Percentiles rank a stretch among this genome's conserved stretches.
phyloP scores from a whole-genome alignment of 1,140 invertebrate species.

The Drosophila burlai region DNA sequence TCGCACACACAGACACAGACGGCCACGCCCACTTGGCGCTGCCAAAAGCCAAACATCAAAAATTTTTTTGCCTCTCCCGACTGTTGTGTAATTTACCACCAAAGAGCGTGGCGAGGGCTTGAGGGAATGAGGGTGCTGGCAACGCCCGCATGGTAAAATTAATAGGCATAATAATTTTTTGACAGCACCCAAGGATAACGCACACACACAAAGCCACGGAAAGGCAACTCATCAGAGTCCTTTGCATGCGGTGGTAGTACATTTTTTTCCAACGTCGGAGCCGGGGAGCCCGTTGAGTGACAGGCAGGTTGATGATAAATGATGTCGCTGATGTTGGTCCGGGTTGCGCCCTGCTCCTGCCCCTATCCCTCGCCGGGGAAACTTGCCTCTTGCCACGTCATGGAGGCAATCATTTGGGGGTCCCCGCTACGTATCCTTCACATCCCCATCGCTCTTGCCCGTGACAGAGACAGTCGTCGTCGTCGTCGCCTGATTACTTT shows the following conservation, averaged over 20 bases:
- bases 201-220: constrained; percentile 46
- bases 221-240: constrained; percentile 73
- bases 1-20: constrained; percentile 19
- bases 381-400: constrained; percentile 69
- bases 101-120: constrained; percentile 19
- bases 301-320: constrained; percentile 85
- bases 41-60: constrained; percentile 82
- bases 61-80: constrained; percentile 68
- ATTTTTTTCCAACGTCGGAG: constrained; percentile 21
- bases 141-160: constrained; percentile 81
- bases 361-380: background rate
- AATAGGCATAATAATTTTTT: constrained; percentile 85
- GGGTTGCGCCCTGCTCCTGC: constrained; percentile 33
- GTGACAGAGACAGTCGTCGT: constrained; percentile 70
- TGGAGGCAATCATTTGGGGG: constrained; percentile 78
- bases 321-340: constrained; percentile 81
- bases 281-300: constrained; percentile 69
- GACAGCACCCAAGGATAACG: constrained; percentile 85
- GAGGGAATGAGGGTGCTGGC: constrained; percentile 15
- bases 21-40: constrained; percentile 72
- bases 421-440: constrained; percentile 27
- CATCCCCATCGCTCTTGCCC: constrained; percentile 59
- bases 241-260: constrained; percentile 55
- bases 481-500: constrained; percentile 77
- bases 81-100: constrained; percentile 82